Base-by-base conservation (phyloP, 1,140 invertebrate genomes). In the Drosophila quadrilineata region DNA sequence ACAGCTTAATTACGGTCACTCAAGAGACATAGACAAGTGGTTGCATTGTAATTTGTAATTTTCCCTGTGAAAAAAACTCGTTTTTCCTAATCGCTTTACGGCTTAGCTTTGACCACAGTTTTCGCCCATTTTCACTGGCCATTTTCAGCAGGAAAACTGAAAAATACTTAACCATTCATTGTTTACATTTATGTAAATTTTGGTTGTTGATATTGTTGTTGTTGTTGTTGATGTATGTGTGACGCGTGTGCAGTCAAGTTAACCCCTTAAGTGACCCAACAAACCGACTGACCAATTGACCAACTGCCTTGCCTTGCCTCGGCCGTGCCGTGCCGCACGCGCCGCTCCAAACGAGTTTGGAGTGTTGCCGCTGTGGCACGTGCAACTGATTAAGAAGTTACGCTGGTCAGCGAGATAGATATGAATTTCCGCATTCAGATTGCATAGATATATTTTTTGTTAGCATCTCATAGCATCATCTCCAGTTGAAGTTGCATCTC, bases 1-100 rank as follows among this genome's bases (percentile, higher is more conserved):
- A 84, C 66, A 24, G 57, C 66, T 79, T 85, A 68, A 84, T 85
- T 75, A 79, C 29, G 12, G 9, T n/a, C n/a, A 6, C 10, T 57
- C 38, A 33, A 35, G 26, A 19, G 12, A 33, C 24, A n/a, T 16
- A 26, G 12, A 22, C 45, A 64, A 71, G 57, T 68, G 71, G 73
- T 76, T 76, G 73, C 71, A 46, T 66, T n/a, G n/a, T n/a, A n/a
- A n/a, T 41, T 3, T 10, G 19, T 9, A 21, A 60, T 77, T 82
- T 65, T 63, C 54, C 31, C 36, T 75, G 71, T 58, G 4, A 12
- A 33, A n/a, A 75, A 80, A 75, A 75, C 75, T 45, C 24, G 68
- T 82, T 80, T n/a, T 72, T 26, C 10, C 10, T 58, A 71, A 74
- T 46, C 53, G 54, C 35, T 59, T 62, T 43, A 31, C 24, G 48